These are phyloP conservation scores for Drosophila fulvimacula DNA, from an alignment of 2,888 invertebrate species.

Conservation along the genomic window DNA sequence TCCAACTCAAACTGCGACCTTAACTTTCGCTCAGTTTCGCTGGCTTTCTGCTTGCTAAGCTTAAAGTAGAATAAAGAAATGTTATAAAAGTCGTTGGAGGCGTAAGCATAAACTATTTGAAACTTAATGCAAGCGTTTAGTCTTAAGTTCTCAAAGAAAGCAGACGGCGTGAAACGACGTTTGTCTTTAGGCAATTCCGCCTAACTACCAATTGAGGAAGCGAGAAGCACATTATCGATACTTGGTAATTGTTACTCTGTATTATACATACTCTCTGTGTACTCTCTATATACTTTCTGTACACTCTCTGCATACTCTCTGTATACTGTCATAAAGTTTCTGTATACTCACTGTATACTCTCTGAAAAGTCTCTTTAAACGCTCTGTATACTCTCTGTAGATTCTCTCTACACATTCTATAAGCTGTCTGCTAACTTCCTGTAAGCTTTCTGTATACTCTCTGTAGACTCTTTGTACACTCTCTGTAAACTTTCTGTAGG, in stretches of 20 bases:
- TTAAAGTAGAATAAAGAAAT: neutral
- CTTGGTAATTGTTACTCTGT: neutral
- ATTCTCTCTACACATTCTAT: neutral
- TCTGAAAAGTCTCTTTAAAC: neutral
- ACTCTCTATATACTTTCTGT: neutral
- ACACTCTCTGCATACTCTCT: neutral
- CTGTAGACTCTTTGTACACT: neutral
- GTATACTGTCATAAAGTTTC: neutral
- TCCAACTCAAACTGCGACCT: neutral
- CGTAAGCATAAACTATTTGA: neutral
- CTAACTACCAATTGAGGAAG: neutral
- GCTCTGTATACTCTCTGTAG: neutral
- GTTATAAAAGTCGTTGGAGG: slow-evolving; percentile 25
- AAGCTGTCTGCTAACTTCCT: neutral
- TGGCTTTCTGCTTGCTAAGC: neutral
- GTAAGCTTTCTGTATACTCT: neutral
- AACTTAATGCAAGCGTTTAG: neutral
- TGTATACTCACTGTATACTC: neutral
- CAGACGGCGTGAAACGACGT: neutral
- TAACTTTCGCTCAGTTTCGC: neutral
- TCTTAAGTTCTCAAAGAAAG: neutral
- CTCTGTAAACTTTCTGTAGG: neutral
- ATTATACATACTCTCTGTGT: neutral
- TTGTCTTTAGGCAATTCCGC: neutral
- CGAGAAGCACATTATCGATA: neutral